These are phyloP conservation scores for Semotilus atromaculatus DNA, from an alignment of 2,797 vertebrate genomes.

Conservation along the genomic window DNA sequence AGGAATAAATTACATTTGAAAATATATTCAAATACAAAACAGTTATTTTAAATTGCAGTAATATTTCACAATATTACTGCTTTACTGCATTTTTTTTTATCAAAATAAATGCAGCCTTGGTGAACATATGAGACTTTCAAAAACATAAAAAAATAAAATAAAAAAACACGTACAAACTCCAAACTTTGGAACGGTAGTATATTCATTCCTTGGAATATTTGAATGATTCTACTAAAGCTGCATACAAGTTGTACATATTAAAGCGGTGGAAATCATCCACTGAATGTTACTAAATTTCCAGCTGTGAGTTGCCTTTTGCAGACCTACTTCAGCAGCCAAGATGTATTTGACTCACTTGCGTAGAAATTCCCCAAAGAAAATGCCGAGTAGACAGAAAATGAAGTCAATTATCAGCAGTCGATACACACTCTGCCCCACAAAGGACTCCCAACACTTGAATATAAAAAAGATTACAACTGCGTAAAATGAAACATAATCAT, in stretches of 20 bases:
- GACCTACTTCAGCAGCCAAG: background rate
- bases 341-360: constrained; percentile 78
- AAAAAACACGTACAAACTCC: background rate
- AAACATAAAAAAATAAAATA: background rate
- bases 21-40: background rate
- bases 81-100: background rate
- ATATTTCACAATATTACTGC: background rate
- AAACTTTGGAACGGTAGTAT: background rate
- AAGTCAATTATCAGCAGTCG: constrained; percentile 91
- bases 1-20: background rate
- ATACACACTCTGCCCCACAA: constrained; percentile 92
- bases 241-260: background rate
- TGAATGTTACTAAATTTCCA: background rate
- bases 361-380: constrained; percentile 94
- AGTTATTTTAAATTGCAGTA: background rate
- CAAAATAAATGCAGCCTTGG: background rate
- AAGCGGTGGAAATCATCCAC: background rate
- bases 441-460: constrained; percentile 92
- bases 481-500: background rate
- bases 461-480: background rate
- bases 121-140: background rate
- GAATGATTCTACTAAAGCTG: background rate
- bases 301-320: background rate
- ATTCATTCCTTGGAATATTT: background rate
- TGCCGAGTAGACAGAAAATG: constrained; percentile 88